Percentiles rank a stretch among this genome's conserved stretches.
These are phyloP conservation scores for Euura saliciscinereae DNA, from an alignment of 1,140 invertebrate species.

Conservation along the genomic window DNA sequence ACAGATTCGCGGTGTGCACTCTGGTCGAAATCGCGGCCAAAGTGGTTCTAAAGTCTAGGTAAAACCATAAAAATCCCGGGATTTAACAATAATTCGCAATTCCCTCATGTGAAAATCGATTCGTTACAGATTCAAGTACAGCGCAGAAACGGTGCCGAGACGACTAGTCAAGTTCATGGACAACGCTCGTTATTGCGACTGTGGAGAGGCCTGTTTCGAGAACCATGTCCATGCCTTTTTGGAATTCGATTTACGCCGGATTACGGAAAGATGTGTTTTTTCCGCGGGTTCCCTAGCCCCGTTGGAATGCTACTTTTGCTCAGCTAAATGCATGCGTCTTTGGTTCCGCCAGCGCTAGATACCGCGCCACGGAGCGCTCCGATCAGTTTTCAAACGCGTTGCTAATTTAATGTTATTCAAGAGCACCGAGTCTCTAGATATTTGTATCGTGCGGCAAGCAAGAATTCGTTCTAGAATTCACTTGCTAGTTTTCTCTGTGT, in stretches of 20 bases:
- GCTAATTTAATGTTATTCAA: too few relatives aligned
- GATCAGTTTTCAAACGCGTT: too few relatives aligned
- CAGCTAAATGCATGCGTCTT: conserved; percentile 51
- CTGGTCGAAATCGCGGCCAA: conserved; percentile 41
- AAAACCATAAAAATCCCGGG: conserved; percentile 36
- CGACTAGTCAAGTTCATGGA: conserved; percentile 67
- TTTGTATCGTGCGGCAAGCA: too few relatives aligned
- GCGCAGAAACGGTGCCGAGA: conserved; percentile 63
- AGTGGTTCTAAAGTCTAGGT: conserved; percentile 51
- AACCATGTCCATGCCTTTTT: conserved; percentile 51
- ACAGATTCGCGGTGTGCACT: conserved; percentile 36
- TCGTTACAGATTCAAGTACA: conserved; percentile 57
- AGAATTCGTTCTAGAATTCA: too few relatives aligned
- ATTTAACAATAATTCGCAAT: conserved; percentile 4
- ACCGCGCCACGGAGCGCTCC: too few relatives aligned
- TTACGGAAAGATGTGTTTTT: conserved; percentile 55
- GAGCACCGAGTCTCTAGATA: too few relatives aligned
- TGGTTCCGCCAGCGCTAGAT: too few relatives aligned
- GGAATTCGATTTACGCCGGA: conserved; percentile 50
- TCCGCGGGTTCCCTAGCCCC: conserved; percentile 48
- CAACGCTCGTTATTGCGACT: conserved; percentile 66
- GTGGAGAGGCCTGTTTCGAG: conserved; percentile 65
- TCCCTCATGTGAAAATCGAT: conserved; percentile 18
- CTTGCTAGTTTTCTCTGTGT: too few relatives aligned
- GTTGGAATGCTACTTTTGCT: conserved; percentile 69